Evolutionary conservation across 2,888 invertebrate species (phyloP).

Genomic region (Amphipoea oculea): DNA sequence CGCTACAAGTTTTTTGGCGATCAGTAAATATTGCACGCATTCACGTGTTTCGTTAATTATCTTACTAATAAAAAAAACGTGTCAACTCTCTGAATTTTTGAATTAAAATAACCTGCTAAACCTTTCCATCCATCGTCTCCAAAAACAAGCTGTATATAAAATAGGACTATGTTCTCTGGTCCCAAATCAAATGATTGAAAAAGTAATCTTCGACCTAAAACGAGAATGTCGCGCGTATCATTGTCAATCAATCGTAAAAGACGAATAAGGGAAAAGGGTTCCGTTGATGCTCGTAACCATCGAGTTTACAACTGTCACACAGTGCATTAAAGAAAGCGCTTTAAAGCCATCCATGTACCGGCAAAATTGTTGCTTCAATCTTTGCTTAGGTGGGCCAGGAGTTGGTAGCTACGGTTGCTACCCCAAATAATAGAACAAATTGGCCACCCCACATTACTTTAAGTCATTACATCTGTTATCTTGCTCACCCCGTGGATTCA

Average conservation of each 20-base stretch:
- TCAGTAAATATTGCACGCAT: background rate
- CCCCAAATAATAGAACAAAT: constrained; percentile 41
- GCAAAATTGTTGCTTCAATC: constrained; percentile 40
- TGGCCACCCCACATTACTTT: constrained; percentile 50
- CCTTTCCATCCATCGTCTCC: constrained; percentile 13
- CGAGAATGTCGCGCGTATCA: constrained; percentile 50
- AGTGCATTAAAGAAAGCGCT: constrained; percentile 49
- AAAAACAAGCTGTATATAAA: constrained; percentile 13
- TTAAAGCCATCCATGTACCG: constrained; percentile 27
- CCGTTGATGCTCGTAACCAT: constrained; percentile 58
- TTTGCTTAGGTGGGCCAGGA: constrained; percentile 26
- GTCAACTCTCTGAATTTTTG: background rate
- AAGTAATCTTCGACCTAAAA: constrained; percentile 37
- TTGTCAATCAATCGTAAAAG: constrained; percentile 58
- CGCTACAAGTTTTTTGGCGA: constrained; percentile 10
- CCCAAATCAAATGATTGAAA: constrained; percentile 37
- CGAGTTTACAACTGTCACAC: constrained; percentile 51
- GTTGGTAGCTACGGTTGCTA: constrained; percentile 14
- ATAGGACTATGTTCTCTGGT: background rate
- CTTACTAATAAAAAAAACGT: background rate
- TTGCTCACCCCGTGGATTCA: constrained; percentile 26
- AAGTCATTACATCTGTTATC: constrained; percentile 54
- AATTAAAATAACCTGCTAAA: background rate
- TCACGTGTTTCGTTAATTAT: background rate
- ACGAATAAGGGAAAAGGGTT: constrained; percentile 51